A percentile compares a stretch with the other conserved stretches of the same genome.
phyloP scores from a whole-genome alignment of 2,797 vertebrate species.

The Gadopsis marmoratus region DNA sequence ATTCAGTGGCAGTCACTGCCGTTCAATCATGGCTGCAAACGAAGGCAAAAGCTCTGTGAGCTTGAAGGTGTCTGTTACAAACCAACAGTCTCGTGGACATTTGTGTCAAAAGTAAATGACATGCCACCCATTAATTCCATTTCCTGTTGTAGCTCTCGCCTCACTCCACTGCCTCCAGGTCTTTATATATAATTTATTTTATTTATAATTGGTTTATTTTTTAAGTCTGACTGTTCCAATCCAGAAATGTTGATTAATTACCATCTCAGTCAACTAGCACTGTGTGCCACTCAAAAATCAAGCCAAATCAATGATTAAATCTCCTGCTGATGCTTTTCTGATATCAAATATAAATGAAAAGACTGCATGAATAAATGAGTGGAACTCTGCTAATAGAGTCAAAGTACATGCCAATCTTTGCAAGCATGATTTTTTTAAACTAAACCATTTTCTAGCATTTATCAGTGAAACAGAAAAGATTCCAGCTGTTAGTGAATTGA shows the following conservation, averaged over 20 bases:
- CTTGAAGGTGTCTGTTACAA: constrained; percentile 41
- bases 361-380: constrained; percentile 43
- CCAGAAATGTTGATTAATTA: constrained; percentile 67
- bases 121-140: constrained; percentile 50
- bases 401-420: constrained; percentile 50
- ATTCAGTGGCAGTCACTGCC: neutral
- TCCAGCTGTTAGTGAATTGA: neutral
- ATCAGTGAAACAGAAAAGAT: constrained; percentile 9
- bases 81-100: no score
- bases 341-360: constrained; percentile 65
- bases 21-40: neutral
- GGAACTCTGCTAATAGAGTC: constrained; percentile 37
- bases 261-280: constrained; percentile 40
- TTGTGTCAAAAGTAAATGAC: constrained; percentile 52
- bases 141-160: constrained; percentile 35
- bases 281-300: constrained; percentile 44
- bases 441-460: constrained; percentile 14
- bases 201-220: neutral
- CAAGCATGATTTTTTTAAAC: constrained; percentile 15
- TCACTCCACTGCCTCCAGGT: constrained; percentile 20
- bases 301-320: constrained; percentile 61
- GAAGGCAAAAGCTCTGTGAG: neutral
- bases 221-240: constrained; percentile 48
- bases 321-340: constrained; percentile 44
- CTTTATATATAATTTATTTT: neutral